Evolutionary conservation across 2,888 invertebrate species (phyloP), one percentile per base, ranked within the genome.

Genomic region (Cyrtodaria siliqua): DNA sequence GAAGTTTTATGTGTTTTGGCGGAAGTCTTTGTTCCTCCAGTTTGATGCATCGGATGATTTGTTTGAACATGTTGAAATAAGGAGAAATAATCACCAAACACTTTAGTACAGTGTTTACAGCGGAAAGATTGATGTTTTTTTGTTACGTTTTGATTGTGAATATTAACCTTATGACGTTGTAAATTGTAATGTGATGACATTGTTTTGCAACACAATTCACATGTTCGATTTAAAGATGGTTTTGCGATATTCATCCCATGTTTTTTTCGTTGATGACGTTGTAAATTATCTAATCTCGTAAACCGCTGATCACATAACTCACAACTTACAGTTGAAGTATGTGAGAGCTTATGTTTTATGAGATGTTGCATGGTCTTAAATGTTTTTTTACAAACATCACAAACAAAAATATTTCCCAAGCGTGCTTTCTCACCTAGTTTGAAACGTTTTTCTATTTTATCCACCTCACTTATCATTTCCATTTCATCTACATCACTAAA

Each of bases 1-100:
- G 8, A 24, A 12, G n/a, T 2, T 16, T 33, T 4, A 33, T 33
- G 33, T 12, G 4, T 33, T 8, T 4, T 33, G 4, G 33, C n/a
- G n/a, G n/a, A n/a, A n/a, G n/a, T 52, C 9, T 20, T 23, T 38
- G 33, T 23, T 29, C 57, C 67, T 6, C 67, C 67, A 33, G 44
- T 20, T 59, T 67, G 67, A 33, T 57, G 20, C 23, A 67, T n/a
- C 2, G 59, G 57, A 59, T 67, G 67, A 33, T 67, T 59, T 40
- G 26, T n/a, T 9, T 40, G 18, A 16, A 59, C 59, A 49, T 67
- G 67, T 24, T 29, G 40, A 59, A 59, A 67, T 24, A 67, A 29
- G 14, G 29, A 6, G 9, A 33, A 12, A 59, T 67, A 59, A 50
- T 57, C 24, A 14, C n/a, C 26, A 40, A 67, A 67, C 12, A 50